Conservation (phyloP, 2,888 invertebrate genomes). For the Cheilosia soror region DNA sequence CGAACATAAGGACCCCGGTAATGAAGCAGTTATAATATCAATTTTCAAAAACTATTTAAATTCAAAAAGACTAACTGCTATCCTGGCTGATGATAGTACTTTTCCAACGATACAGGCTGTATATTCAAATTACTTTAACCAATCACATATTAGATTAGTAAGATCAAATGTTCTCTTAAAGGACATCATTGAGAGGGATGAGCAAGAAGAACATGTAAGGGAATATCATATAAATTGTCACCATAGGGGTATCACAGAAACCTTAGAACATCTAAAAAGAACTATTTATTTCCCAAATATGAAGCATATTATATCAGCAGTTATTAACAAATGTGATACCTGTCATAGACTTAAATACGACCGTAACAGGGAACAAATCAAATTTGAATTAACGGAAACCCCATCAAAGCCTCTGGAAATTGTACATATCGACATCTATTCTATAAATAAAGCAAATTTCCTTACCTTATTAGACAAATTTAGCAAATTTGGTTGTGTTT, state of each 20-base stretch:
- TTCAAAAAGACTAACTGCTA: no score
- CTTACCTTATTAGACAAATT: not conserved
- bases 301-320: no score
- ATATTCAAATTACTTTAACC: constrained; percentile 29
- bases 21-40: not conserved
- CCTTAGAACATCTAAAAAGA: not conserved
- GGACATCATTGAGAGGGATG: not conserved
- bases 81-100: constrained; percentile 7
- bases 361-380: no score
- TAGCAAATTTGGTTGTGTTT: not conserved
- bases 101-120: constrained; percentile 25
- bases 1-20: not conserved
- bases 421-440: no score
- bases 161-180: constrained; percentile 11
- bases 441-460: no score
- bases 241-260: not conserved
- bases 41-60: not conserved
- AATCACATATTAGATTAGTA: constrained; percentile 9
- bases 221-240: constrained; percentile 2
- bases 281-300: no score
- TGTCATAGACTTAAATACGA: no score
- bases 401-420: no score
- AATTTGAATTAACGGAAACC: no score
- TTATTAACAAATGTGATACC: no score
- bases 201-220: constrained; percentile 3